Evolutionary conservation across 2,113 vertebrate genomes (phyloP), one percentile per base, ranked within the genome.

Genomic region (Hippolais icterina): DNA sequence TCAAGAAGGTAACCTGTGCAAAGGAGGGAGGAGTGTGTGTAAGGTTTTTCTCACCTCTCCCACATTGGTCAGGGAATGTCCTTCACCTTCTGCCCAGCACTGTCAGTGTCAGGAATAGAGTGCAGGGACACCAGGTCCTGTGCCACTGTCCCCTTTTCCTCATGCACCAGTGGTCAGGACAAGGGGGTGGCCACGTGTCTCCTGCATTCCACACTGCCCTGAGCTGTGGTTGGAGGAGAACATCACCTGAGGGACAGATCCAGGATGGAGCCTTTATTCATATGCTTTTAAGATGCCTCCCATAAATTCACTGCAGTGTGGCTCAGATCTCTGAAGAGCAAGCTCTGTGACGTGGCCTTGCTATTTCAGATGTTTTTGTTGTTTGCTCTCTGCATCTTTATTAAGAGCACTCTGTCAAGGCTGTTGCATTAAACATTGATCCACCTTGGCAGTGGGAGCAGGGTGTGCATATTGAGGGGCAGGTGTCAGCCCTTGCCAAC

Each of bases 141-240:
- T 18, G 46, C 15, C 5, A 1, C 49, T 39, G 41, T 47, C 24
- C 24, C 28, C 28, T 49, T 27, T 35, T 52, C 49, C 44, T 50
- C 0, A 0, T 9, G 9, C 28, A 31, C 31, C 12, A 0, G 17
- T 4, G 39, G 12, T 14, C 66, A 37, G 79, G 47, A 25, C 3
- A 3, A 31, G 22, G 0, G 31, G 11, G 25, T 3, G 10, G 2
- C 66, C 41, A 11, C 0, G 0, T 24, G 22, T 29, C 12, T 22
- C 12, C 46, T 46, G 66, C 53, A 29, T 44, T 41, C 57, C 24
- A 10, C 8, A 0, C 42, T 37, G 21, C 52, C 33, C 59, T 44
- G 79, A 72, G 21, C 33, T 44, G 24, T 25, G 31, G 5, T 15
- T 0, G 0, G 46, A 41, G 5, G 9, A 79, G 41, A 82, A 15